These are phyloP conservation scores for Eciton burchellii DNA, from an alignment of 1,140 invertebrate species.

Conservation along the genomic window DNA sequence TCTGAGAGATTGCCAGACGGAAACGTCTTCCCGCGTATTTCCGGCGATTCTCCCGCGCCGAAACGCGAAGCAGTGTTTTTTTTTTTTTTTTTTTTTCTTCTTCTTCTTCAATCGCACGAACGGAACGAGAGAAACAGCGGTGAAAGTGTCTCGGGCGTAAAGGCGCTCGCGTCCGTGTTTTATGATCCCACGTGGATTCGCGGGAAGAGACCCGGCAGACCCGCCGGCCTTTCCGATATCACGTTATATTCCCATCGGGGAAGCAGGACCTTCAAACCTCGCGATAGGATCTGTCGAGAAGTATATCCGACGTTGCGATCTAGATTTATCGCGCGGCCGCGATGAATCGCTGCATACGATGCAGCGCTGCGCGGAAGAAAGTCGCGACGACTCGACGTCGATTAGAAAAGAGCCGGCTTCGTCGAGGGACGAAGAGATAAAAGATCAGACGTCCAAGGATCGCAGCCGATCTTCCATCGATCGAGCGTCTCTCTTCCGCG, in stretches of 20 bases:
- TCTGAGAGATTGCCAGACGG: conserved; percentile 24
- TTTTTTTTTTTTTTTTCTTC: neutral
- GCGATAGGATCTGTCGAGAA: conserved; percentile 31
- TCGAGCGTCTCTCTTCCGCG: no score
- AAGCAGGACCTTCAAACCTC: conserved; percentile 1
- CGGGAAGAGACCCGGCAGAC: conserved; percentile 18
- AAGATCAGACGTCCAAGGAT: no score
- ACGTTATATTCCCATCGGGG: conserved; percentile 18
- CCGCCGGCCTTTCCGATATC: conserved; percentile 27
- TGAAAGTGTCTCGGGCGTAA: conserved; percentile 41
- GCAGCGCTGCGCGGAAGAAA: no score
- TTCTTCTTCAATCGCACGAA: neutral
- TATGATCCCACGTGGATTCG: conserved; percentile 36
- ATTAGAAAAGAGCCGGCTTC: no score
- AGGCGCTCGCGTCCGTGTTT: conserved; percentile 18
- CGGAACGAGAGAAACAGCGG: neutral
- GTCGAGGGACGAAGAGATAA: no score
- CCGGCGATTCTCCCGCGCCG: conserved; percentile 39
- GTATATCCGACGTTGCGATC: conserved; percentile 2
- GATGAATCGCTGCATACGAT: no score
- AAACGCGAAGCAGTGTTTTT: neutral
- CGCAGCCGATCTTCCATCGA: no score
- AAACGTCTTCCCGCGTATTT: conserved; percentile 39
- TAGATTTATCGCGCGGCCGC: conserved; percentile 22
- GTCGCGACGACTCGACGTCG: no score